These are phyloP conservation scores for Menidia menidia DNA, from an alignment of 2,797 vertebrate genomes.

Conservation along the genomic window DNA sequence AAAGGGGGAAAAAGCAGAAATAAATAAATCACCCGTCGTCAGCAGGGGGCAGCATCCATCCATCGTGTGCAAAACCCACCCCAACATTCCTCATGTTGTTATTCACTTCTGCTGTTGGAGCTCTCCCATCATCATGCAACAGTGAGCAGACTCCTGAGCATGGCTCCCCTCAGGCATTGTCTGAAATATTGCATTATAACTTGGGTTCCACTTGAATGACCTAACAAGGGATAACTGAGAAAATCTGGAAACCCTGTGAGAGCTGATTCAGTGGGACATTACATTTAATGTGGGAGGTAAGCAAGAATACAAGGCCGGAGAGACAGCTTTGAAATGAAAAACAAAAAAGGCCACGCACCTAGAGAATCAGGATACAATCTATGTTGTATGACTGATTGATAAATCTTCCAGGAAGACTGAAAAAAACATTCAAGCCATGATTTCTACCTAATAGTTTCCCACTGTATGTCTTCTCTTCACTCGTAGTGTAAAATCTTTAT, in stretches of 20 bases:
- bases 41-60: constrained; percentile 78
- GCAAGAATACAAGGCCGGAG: constrained; percentile 2
- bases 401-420: neutral
- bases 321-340: neutral
- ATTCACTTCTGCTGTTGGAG: constrained; percentile 27
- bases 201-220: constrained; percentile 30
- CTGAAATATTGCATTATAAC: constrained; percentile 44
- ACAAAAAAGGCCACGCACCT: neutral
- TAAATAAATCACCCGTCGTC: constrained; percentile 2
- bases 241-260: constrained; percentile 37
- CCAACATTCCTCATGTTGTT: constrained; percentile 9
- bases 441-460: no score
- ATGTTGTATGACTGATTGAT: neutral
- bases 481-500: constrained; percentile 39
- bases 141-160: constrained; percentile 36
- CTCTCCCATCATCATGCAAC: constrained; percentile 37
- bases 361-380: neutral
- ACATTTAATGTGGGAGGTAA: constrained; percentile 17
- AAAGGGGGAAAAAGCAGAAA: neutral
- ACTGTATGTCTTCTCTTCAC: no score
- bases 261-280: constrained; percentile 22
- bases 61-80: constrained; percentile 18
- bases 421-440: no score
- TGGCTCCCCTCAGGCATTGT: constrained; percentile 39
- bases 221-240: constrained; percentile 32